Conservation (phyloP, 1,140 invertebrate species). For the Hypothenemus hampei region DNA sequence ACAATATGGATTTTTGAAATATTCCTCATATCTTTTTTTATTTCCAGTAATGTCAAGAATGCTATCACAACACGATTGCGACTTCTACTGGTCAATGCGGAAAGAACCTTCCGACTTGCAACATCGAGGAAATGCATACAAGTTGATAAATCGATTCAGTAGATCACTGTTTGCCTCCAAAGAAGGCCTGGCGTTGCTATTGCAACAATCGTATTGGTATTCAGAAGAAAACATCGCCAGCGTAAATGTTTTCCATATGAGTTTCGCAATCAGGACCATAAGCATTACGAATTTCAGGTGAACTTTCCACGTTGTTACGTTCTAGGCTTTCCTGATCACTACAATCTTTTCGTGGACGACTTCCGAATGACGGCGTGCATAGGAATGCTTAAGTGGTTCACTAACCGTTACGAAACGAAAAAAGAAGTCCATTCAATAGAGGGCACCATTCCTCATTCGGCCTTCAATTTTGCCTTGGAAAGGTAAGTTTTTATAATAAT, state of each 20-base stretch:
- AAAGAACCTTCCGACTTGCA: conserved; percentile 72
- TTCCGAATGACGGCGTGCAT: conserved; percentile 85
- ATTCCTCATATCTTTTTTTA: neutral
- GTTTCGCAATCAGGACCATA: too few species aligned
- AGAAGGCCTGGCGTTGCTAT: conserved; percentile 75
- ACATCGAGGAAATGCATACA: conserved; percentile 55
- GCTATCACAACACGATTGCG: conserved; percentile 62
- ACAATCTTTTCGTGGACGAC: conserved; percentile 83
- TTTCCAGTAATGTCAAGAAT: conserved; percentile 56
- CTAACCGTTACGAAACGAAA: conserved; percentile 50
- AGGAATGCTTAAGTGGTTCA: conserved; percentile 71
- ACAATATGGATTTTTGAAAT: too few species aligned
- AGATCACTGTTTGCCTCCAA: conserved; percentile 85
- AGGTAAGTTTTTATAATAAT: conserved; percentile 46
- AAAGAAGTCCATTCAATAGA: conserved; percentile 49
- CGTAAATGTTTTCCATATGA: too few species aligned
- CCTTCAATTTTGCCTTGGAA: conserved; percentile 73
- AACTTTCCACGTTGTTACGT: conserved; percentile 25
- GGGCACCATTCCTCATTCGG: conserved; percentile 65
- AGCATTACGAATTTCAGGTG: conserved; percentile 20
- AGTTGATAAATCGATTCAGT: conserved; percentile 71
- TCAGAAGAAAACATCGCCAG: conserved; percentile 74
- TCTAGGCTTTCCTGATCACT: conserved; percentile 64
- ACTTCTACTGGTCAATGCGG: conserved; percentile 84
- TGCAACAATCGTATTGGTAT: conserved; percentile 87